phyloP scores from a whole-genome alignment of 2,888 invertebrate genomes.

The Antheraea assamensis region DNA sequence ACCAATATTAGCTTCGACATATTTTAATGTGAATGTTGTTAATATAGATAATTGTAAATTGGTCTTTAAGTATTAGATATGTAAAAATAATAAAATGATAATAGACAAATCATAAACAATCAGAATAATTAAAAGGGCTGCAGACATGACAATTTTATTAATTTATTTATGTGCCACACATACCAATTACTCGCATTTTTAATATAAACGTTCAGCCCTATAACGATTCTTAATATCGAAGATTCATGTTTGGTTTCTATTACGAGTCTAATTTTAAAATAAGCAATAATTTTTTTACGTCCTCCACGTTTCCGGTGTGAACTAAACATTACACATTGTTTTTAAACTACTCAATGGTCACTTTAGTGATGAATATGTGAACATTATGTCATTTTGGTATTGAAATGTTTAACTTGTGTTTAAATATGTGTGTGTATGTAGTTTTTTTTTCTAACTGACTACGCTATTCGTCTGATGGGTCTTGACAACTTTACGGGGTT shows the following conservation, averaged over 20 bases:
- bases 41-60: no score
- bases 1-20: no score
- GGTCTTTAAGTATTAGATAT: no score
- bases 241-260: constrained; percentile 39
- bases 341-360: constrained; percentile 25
- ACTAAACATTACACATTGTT: constrained; percentile 31
- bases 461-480: no score
- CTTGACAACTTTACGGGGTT: no score
- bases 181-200: neutral
- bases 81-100: no score
- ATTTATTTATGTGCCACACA: neutral
- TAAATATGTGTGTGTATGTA: no score
- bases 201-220: constrained; percentile 29
- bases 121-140: no score
- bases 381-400: neutral
- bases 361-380: neutral
- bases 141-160: no score
- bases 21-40: no score
- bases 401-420: neutral
- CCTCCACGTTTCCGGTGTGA: constrained; percentile 37
- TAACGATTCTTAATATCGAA: constrained; percentile 40
- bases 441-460: no score
- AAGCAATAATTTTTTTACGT: constrained; percentile 35
- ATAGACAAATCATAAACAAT: no score
- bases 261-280: constrained; percentile 43